Conservation (phyloP, 2,888 invertebrate genomes). For the Plemyria rubiginata region DNA sequence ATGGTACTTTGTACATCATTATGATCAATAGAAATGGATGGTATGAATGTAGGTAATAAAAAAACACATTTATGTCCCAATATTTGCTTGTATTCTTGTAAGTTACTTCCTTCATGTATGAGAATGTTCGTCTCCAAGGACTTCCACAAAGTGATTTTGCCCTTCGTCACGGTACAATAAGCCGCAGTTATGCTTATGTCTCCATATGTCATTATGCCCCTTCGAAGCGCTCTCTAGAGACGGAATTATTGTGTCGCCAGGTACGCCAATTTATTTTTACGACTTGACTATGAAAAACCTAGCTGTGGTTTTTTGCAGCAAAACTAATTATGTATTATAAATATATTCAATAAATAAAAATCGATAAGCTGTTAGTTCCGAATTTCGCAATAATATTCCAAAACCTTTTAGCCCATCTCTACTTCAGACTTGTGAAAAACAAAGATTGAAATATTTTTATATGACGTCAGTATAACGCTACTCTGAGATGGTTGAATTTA, state of each 20-base stretch:
- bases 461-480: too few relatives aligned
- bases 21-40: too few relatives aligned
- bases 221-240: constrained; percentile 59
- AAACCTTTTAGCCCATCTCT: too few relatives aligned
- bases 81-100: constrained; percentile 10
- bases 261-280: constrained; percentile 78
- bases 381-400: too few relatives aligned
- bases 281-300: constrained; percentile 50
- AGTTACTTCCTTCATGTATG: constrained; percentile 29
- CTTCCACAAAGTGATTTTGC: constrained; percentile 47
- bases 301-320: constrained; percentile 1
- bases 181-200: constrained; percentile 63
- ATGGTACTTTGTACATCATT: too few relatives aligned
- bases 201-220: constrained; percentile 62
- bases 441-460: too few relatives aligned
- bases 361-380: too few relatives aligned
- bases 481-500: too few relatives aligned
- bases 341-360: too few relatives aligned
- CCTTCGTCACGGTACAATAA: constrained; percentile 64
- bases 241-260: constrained; percentile 69
- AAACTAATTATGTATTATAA: background rate
- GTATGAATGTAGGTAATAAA: too few relatives aligned
- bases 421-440: too few relatives aligned
- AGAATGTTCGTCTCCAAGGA: constrained; percentile 42
- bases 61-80: background rate